Conservation (phyloP, 2,797 vertebrate species). For the Acanthiza pusilla region DNA sequence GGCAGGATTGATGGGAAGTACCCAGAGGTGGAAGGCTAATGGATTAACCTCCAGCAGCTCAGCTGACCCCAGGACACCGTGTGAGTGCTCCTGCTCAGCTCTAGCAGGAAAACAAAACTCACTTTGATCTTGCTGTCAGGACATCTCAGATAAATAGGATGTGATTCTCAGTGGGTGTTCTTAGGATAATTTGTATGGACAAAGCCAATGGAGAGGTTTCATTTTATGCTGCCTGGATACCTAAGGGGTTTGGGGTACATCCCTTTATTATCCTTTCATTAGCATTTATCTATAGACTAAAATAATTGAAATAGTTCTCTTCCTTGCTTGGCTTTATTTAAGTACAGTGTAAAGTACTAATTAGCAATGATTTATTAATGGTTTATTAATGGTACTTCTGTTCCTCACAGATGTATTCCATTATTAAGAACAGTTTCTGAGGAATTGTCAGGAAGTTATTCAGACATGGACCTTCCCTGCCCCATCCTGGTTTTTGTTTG, state of each 20-base stretch:
- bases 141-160: background rate
- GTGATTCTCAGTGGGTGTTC: background rate
- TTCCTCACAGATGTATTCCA: background rate
- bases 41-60: background rate
- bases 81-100: background rate
- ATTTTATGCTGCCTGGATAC: background rate
- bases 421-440: background rate
- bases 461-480: background rate
- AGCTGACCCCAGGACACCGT: background rate
- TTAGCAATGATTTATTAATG: background rate
- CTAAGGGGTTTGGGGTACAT: background rate
- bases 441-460: background rate
- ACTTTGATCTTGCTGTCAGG: background rate
- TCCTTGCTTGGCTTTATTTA: background rate
- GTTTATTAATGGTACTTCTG: background rate
- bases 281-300: background rate
- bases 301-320: background rate
- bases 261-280: background rate
- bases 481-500: background rate
- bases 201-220: background rate
- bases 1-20: background rate
- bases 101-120: background rate
- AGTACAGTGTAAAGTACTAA: background rate
- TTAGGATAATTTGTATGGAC: background rate
- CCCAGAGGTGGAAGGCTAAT: background rate